Conservation (phyloP, 2,888 invertebrate species). For the Apomyelois bistriatella region DNA sequence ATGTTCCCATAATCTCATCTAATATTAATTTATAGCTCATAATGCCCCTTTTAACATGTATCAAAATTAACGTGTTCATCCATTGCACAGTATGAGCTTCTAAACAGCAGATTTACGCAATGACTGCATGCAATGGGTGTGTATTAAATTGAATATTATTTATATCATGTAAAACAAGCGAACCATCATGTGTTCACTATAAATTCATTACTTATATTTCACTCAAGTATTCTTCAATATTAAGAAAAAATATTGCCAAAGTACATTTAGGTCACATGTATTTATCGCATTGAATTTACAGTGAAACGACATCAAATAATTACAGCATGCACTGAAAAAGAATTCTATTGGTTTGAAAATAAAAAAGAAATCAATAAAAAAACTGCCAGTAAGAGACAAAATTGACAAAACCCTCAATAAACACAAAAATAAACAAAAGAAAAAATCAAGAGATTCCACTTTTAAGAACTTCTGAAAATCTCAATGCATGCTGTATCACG, state of each 20-base stretch:
- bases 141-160: not conserved
- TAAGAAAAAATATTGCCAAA: too few relatives aligned
- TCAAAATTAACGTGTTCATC: too few relatives aligned
- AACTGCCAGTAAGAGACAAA: too few relatives aligned
- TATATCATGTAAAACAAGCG: not conserved
- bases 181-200: not conserved
- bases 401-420: too few relatives aligned
- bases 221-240: not conserved
- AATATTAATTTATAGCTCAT: not conserved
- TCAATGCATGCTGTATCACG: not conserved
- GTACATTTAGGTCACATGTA: too few relatives aligned
- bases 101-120: not conserved
- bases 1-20: too few relatives aligned
- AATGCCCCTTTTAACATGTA: not conserved
- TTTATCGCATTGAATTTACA: not conserved
- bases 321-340: not conserved
- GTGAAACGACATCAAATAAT: not conserved
- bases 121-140: not conserved
- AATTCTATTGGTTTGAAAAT: not conserved
- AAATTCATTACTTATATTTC: not conserved
- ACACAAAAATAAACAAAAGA: not conserved
- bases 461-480: not conserved
- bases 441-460: not conserved
- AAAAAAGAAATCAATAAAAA: too few relatives aligned
- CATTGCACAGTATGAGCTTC: too few relatives aligned